Conservation (phyloP, 2,797 vertebrate species). For the Otus scops region DNA sequence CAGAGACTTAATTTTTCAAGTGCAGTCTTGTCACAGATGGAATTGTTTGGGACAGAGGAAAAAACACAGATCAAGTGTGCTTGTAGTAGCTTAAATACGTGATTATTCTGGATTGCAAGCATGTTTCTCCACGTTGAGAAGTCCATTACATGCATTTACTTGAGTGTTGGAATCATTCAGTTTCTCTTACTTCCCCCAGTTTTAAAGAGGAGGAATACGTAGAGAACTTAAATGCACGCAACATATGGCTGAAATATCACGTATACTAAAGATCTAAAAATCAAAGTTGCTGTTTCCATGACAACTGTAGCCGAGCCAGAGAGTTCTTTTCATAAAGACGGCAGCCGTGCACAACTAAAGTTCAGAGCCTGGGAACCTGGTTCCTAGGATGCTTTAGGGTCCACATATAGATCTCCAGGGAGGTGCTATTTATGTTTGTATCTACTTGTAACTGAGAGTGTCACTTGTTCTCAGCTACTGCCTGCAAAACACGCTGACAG, state of each 20-base stretch:
- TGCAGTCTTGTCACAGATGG: not conserved
- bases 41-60: not conserved
- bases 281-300: conserved; percentile 54
- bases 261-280: conserved; percentile 46
- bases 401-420: conserved; percentile 38
- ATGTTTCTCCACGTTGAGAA: not conserved
- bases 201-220: not conserved
- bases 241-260: conserved; percentile 62
- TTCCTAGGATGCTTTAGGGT: conserved; percentile 23
- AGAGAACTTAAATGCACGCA: not conserved
- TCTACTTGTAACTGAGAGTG: conserved; percentile 15
- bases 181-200: not conserved
- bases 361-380: conserved; percentile 50
- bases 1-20: not conserved
- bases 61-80: not conserved
- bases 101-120: not conserved
- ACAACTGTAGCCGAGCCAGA: conserved; percentile 47
- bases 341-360: conserved; percentile 24
- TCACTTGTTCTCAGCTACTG: conserved; percentile 9
- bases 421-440: conserved; percentile 57
- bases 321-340: conserved; percentile 31
- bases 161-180: not conserved
- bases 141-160: not conserved
- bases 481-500: not conserved
- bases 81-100: not conserved